phyloP scores from a whole-genome alignment of 2,888 invertebrate genomes.

The Lomographa bimaculata region DNA sequence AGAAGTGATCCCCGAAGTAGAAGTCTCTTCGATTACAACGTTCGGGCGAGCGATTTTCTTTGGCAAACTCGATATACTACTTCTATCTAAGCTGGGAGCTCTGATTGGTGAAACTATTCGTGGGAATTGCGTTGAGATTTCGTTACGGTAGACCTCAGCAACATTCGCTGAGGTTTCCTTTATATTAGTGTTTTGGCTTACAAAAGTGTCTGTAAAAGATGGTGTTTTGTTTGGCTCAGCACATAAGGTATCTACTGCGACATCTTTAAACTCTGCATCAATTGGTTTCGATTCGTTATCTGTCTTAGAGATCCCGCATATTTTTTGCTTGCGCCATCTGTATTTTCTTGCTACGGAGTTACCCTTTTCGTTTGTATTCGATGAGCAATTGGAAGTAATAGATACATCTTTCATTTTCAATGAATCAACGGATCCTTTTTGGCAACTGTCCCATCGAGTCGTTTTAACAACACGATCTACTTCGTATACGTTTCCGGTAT shows the following conservation, averaged over 20 bases:
- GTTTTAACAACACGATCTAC: not conserved
- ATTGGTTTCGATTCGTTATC: too few species aligned
- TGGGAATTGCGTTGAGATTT: too few species aligned
- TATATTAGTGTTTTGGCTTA: not conserved
- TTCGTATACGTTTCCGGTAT: too few species aligned
- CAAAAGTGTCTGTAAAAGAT: not conserved
- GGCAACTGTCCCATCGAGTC: not conserved
- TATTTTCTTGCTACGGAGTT: constrained; percentile 38
- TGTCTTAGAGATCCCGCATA: too few species aligned
- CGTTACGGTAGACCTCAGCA: too few species aligned
- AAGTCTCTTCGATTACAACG: constrained; percentile 43
- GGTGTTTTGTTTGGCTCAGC: not conserved
- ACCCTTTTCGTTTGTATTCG: constrained; percentile 19
- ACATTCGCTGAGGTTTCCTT: not conserved
- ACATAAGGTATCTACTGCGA: not conserved
- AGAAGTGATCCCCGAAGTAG: constrained; percentile 49
- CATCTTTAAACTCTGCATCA: too few species aligned
- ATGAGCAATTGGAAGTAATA: too few species aligned
- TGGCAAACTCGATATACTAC: constrained; percentile 6
- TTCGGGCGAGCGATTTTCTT: constrained; percentile 14
- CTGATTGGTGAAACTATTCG: not conserved
- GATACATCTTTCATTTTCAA: too few species aligned
- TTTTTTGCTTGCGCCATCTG: constrained; percentile 49
- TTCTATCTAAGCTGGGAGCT: constrained; percentile 6
- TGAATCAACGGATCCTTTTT: not conserved